These are phyloP conservation scores for Neoscelio sp. DNA, from an alignment of 2,888 invertebrate species.

Conservation along the genomic window DNA sequence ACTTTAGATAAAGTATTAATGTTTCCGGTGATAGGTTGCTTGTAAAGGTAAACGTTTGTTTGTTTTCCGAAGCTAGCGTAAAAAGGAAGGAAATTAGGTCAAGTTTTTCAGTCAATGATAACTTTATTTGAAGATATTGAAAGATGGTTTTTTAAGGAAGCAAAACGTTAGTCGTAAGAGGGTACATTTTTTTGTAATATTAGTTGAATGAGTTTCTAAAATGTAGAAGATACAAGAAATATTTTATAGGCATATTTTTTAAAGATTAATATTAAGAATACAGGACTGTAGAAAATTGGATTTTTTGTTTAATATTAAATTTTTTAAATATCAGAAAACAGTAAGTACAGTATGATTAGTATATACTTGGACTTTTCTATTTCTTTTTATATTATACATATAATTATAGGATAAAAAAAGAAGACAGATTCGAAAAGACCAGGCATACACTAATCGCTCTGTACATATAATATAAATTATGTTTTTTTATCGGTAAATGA, in stretches of 20 bases:
- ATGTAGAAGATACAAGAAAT: not conserved
- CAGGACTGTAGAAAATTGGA: no score
- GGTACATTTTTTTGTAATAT: constrained; percentile 2
- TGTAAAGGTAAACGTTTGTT: constrained; percentile 4
- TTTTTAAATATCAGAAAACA: no score
- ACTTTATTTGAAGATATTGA: constrained; percentile 6
- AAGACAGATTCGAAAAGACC: no score
- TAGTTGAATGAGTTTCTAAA: constrained; percentile 10
- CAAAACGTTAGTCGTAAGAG: not conserved
- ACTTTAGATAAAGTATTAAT: constrained; percentile 15
- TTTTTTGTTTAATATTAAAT: no score
- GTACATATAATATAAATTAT: no score
- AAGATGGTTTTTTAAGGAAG: constrained; percentile 1
- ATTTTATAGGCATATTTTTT: not conserved
- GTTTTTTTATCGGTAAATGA: no score
- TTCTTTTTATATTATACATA: no score
- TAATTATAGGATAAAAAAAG: no score
- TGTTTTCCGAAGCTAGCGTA: not conserved
- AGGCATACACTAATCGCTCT: no score
- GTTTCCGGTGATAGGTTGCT: not conserved
- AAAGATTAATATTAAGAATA: no score
- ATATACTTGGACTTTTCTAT: no score
- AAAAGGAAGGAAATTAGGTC: constrained; percentile 20
- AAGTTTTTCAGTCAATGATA: constrained; percentile 20
- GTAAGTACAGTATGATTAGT: no score